Evolutionary conservation across 2,888 invertebrate species (phyloP).

Genomic region (Gymnosoma rotundatum): DNA sequence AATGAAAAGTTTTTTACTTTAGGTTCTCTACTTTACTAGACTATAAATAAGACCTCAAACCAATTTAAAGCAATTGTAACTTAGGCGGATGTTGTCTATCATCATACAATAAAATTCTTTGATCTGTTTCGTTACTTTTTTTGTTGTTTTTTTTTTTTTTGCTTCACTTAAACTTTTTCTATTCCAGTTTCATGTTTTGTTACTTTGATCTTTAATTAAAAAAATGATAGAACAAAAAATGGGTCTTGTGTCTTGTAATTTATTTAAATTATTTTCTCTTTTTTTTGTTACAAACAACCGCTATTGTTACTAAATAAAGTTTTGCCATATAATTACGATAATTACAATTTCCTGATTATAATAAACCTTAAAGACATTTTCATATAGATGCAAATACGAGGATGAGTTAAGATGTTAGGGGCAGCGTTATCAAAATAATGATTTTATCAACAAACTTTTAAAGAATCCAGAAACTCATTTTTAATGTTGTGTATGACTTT

Average conservation of each 20-base stretch:
- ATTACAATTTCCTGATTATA: slow-evolving; percentile 66
- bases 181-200: too few species aligned
- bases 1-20: too few species aligned
- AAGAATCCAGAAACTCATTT: too few species aligned
- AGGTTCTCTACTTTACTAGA: too few species aligned
- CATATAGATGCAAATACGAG: slow-evolving; percentile 3
- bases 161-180: too few species aligned
- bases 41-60: neutral
- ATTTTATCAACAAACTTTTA: too few species aligned
- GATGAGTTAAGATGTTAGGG: too few species aligned
- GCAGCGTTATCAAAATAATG: too few species aligned
- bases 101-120: neutral
- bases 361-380: slow-evolving; percentile 47
- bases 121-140: neutral
- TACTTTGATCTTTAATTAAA: slow-evolving; percentile 41
- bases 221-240: slow-evolving; percentile 14
- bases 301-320: slow-evolving; percentile 43
- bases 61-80: neutral
- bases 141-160: too few species aligned
- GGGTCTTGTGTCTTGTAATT: slow-evolving; percentile 21
- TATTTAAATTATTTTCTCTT: slow-evolving; percentile 24
- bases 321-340: slow-evolving; percentile 56
- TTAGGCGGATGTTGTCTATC: neutral
- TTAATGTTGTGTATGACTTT: too few species aligned
- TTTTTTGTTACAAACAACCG: slow-evolving; percentile 31